These are phyloP conservation scores for Malacosoma neustria DNA, from an alignment of 2,888 invertebrate species.

Conservation along the genomic window DNA sequence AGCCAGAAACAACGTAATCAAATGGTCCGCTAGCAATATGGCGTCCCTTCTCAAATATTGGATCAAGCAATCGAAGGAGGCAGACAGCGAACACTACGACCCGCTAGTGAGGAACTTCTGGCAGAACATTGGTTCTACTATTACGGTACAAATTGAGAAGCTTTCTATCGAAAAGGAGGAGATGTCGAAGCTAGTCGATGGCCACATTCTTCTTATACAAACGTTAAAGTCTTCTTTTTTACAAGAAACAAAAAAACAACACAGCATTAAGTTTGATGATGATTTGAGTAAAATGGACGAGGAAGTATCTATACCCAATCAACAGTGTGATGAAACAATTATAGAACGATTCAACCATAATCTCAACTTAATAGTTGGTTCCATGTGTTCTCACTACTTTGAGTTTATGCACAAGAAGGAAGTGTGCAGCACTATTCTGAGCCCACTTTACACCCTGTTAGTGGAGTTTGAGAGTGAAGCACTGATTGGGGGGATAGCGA, in stretches of 20 bases:
- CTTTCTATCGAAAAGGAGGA: slow-evolving; percentile 50
- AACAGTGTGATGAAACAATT: slow-evolving; percentile 16
- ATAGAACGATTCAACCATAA: slow-evolving; percentile 49
- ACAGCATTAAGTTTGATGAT: slow-evolving; percentile 35
- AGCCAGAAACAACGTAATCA: slow-evolving; percentile 25
- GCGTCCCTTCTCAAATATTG: slow-evolving; percentile 38
- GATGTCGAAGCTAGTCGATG: slow-evolving; percentile 53
- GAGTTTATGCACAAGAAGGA: slow-evolving; percentile 60
- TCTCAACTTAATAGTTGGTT: slow-evolving; percentile 55
- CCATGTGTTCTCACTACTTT: slow-evolving; percentile 69
- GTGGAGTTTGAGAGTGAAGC: slow-evolving; percentile 70
- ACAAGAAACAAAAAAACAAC: slow-evolving; percentile 29
- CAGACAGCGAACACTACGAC: slow-evolving; percentile 29
- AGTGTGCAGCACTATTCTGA: slow-evolving; percentile 51
- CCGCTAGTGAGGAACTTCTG: slow-evolving; percentile 48
- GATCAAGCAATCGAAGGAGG: slow-evolving; percentile 35
- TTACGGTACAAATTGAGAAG: slow-evolving; percentile 33
- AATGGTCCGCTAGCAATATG: slow-evolving; percentile 32
- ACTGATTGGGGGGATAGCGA: slow-evolving; percentile 68
- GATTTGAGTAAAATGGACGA: slow-evolving; percentile 14
- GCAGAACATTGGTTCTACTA: slow-evolving; percentile 45
- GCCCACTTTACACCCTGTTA: slow-evolving; percentile 69
- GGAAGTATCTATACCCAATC: background rate
- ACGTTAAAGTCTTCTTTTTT: slow-evolving; percentile 31
- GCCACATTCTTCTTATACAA: slow-evolving; percentile 36